phyloP scores from a whole-genome alignment of 2,113 vertebrate species.

The Shinisaurus crocodilurus region DNA sequence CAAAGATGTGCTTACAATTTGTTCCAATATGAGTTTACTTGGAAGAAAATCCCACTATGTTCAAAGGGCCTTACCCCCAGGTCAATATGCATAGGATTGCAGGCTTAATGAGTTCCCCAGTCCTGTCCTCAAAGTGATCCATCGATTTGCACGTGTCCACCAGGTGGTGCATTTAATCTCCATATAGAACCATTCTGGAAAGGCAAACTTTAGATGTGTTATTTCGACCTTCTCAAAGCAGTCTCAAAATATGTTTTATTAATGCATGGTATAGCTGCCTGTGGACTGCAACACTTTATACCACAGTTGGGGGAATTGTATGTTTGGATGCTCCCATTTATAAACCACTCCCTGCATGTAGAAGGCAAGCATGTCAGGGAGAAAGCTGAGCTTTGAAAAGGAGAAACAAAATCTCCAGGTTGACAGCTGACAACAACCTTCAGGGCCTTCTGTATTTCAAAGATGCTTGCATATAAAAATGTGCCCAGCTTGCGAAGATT shows the following conservation, averaged over 20 bases:
- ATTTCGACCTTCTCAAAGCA: not conserved
- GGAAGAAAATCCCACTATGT: not conserved
- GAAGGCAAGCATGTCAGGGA: not conserved
- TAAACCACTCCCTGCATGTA: not conserved
- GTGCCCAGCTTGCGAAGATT: not conserved
- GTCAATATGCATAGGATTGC: no score
- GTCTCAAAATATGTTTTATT: not conserved
- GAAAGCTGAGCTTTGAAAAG: not conserved
- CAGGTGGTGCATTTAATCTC: conserved; percentile 1
- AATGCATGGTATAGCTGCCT: not conserved
- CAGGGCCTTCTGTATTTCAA: not conserved
- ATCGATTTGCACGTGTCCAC: not conserved
- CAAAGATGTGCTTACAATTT: not conserved
- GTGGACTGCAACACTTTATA: not conserved
- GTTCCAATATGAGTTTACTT: not conserved
- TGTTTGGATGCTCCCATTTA: not conserved
- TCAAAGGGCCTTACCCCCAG: not conserved
- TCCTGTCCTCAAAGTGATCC: no score
- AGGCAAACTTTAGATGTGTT: no score
- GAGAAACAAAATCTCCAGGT: not conserved
- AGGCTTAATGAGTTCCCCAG: not conserved
- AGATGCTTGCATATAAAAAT: not conserved
- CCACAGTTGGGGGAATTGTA: not conserved
- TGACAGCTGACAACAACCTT: not conserved
- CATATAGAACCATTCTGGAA: not conserved